Conservation (phyloP, 2,888 invertebrate species). For the Phengaris alcon region DNA sequence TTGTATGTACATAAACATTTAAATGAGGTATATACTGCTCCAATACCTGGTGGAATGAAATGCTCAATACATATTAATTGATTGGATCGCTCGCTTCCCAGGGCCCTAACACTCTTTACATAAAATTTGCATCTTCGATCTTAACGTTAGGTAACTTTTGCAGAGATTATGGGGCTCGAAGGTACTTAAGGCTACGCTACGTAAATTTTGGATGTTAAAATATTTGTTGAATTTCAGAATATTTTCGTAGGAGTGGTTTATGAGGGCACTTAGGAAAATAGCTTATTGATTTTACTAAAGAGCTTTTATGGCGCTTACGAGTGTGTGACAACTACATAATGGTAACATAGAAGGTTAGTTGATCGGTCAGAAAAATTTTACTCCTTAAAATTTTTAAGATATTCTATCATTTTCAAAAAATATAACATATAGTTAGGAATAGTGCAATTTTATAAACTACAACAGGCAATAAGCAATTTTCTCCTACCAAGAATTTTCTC, state of each 20-base stretch:
- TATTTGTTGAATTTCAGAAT: slow-evolving; percentile 40
- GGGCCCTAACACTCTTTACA: slow-evolving; percentile 54
- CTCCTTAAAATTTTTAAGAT: background rate
- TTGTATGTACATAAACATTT: slow-evolving; percentile 19
- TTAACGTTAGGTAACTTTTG: slow-evolving; percentile 52
- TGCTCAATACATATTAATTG: slow-evolving; percentile 29
- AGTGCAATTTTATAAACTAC: background rate
- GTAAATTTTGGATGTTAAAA: slow-evolving; percentile 50
- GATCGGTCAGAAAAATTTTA: background rate
- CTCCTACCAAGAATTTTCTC: background rate
- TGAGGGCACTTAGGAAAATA: slow-evolving; percentile 15
- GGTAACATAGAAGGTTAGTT: background rate
- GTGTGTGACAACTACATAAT: background rate
- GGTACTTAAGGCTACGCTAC: slow-evolving; percentile 48
- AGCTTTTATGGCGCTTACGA: background rate
- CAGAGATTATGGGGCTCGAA: slow-evolving; percentile 53
- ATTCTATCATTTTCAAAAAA: too few species aligned
- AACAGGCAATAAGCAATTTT: slow-evolving; percentile 8
- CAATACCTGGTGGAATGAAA: slow-evolving; percentile 27
- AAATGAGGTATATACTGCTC: slow-evolving; percentile 19
- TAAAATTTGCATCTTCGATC: slow-evolving; percentile 76
- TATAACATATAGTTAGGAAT: too few species aligned
- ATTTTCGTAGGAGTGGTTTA: slow-evolving; percentile 18
- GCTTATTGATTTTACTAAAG: slow-evolving; percentile 11
- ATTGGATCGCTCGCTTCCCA: slow-evolving; percentile 25